phyloP scores from a whole-genome alignment of 1,140 invertebrate species.

The Cotesia chilonis region DNA sequence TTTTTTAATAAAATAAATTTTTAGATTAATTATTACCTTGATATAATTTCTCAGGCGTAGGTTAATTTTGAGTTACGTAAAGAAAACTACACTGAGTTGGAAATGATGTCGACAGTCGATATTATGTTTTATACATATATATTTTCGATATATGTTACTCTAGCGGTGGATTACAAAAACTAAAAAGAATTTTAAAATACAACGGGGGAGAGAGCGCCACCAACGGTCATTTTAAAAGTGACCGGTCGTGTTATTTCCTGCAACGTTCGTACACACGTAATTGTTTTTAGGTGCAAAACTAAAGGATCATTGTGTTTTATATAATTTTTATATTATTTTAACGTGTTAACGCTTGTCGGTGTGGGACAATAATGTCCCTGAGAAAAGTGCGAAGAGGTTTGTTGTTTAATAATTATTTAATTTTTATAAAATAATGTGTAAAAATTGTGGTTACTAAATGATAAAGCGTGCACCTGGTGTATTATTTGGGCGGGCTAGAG shows the following conservation, averaged over 20 bases:
- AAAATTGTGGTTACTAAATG: not conserved
- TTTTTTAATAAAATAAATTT: too few relatives aligned
- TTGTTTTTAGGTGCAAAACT: slow-evolving; percentile 12
- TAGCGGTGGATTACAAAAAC: not conserved
- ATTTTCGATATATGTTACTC: not conserved
- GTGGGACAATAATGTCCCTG: slow-evolving; percentile 42
- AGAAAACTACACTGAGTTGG: too few relatives aligned
- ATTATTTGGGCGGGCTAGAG: slow-evolving; percentile 45
- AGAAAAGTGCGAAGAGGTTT: slow-evolving; percentile 47
- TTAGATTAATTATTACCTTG: too few relatives aligned
- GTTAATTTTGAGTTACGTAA: too few relatives aligned
- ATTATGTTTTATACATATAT: too few relatives aligned
- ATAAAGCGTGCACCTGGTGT: slow-evolving; percentile 22
- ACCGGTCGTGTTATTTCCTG: slow-evolving; percentile 1
- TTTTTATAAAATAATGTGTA: not conserved
- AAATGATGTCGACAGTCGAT: too few relatives aligned
- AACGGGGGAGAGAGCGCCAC: slow-evolving; percentile 22
- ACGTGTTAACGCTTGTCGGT: not conserved
- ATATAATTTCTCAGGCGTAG: too few relatives aligned
- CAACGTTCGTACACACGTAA: not conserved
- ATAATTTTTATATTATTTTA: not conserved
- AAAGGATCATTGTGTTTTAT: not conserved
- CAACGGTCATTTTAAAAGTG: slow-evolving; percentile 34
- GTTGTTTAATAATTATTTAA: slow-evolving; percentile 21
- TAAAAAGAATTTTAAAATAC: not conserved